Conservation (phyloP, 1,140 invertebrate genomes). For the Andricus grossulariae region DNA sequence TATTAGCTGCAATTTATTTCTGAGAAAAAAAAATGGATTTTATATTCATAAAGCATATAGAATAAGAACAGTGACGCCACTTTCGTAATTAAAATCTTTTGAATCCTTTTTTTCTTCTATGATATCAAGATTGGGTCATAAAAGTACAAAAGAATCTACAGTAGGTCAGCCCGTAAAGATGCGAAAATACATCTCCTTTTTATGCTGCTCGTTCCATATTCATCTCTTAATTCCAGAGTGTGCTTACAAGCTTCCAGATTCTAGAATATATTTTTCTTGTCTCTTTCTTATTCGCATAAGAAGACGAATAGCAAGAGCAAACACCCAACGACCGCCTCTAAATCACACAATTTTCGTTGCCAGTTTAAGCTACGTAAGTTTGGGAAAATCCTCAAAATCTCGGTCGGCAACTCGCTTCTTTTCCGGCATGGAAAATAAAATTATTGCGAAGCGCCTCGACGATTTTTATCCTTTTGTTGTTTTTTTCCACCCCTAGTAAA, state of each 20-base stretch:
- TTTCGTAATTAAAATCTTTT: not conserved
- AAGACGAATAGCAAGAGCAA: not conserved
- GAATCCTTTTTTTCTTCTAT: not conserved
- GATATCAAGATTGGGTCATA: not conserved
- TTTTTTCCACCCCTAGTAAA: slow-evolving; percentile 13
- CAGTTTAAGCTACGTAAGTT: slow-evolving; percentile 42
- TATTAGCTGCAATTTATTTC: too few relatives aligned
- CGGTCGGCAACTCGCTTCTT: slow-evolving; percentile 38
- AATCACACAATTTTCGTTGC: not conserved
- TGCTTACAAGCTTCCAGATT: not conserved
- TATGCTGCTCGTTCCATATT: not conserved
- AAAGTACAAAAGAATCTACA: not conserved
- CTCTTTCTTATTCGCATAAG: not conserved
- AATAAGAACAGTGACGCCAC: too few relatives aligned
- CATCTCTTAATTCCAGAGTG: not conserved
- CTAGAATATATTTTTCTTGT: not conserved
- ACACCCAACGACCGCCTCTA: not conserved
- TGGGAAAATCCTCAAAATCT: slow-evolving; percentile 47
- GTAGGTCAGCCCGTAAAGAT: not conserved
- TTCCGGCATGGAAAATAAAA: slow-evolving; percentile 41
- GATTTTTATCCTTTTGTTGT: slow-evolving; percentile 42
- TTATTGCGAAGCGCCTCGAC: slow-evolving; percentile 36
- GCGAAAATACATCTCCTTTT: not conserved
- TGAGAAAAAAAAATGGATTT: too few relatives aligned
- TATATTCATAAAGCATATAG: too few relatives aligned